Evolutionary conservation across 37 sponge, comb jelly and placozoan species (phyloP).

Genomic region (Dysidea cf. avara): DNA sequence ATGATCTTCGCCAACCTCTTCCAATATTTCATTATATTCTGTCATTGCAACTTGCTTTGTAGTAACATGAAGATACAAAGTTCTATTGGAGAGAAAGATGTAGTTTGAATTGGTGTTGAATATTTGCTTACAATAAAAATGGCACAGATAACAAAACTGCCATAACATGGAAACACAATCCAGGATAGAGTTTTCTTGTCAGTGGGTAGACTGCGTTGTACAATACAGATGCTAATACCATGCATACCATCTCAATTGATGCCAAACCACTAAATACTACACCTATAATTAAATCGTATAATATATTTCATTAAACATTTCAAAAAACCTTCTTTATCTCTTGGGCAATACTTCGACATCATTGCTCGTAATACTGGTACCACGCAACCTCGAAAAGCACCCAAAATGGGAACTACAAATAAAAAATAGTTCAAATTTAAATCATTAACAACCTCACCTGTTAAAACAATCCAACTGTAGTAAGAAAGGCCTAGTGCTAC

Average conservation of each 20-base stretch:
- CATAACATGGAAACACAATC: constrained; percentile 76
- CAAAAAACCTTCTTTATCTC: constrained; percentile 57
- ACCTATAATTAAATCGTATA: constrained; percentile 29
- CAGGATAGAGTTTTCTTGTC: constrained; percentile 43
- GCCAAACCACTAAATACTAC: constrained; percentile 68
- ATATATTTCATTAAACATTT: background rate
- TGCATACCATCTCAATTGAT: constrained; percentile 51
- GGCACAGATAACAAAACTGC: constrained; percentile 49
- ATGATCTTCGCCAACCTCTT: no score
- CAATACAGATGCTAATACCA: constrained; percentile 61
- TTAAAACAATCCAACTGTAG: constrained; percentile 73
- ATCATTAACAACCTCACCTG: constrained; percentile 50
- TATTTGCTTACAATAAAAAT: background rate
- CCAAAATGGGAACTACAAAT: constrained; percentile 59
- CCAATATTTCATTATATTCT: no score
- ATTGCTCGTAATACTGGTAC: constrained; percentile 70
- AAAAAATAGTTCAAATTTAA: background rate
- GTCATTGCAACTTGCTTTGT: no score
- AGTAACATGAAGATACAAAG: no score
- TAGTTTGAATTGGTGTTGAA: no score
- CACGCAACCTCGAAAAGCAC: constrained; percentile 67
- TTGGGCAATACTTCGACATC: constrained; percentile 61
- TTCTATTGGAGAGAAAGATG: no score
- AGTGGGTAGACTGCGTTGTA: constrained; percentile 76
- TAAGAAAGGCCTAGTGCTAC: constrained; percentile 56